These are phyloP conservation scores for Dryomyza anilis DNA, from an alignment of 2,888 invertebrate genomes.

Conservation along the genomic window DNA sequence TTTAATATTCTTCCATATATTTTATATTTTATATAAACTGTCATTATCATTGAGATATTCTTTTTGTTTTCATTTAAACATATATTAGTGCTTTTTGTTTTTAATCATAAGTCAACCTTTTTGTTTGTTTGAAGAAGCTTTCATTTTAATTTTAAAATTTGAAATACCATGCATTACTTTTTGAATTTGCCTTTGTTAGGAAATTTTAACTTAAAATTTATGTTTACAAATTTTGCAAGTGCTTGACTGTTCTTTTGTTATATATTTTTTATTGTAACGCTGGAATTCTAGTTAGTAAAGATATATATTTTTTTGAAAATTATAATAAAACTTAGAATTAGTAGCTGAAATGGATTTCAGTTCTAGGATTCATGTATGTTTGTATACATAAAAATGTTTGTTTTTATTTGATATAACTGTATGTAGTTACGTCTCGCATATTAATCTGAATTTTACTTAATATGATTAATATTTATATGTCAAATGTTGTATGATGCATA, in stretches of 20 bases:
- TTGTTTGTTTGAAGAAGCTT: slow-evolving; percentile 15
- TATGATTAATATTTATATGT: slow-evolving; percentile 25
- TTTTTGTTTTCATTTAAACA: slow-evolving; percentile 24
- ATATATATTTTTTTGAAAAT: slow-evolving; percentile 17
- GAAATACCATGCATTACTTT: too few species aligned
- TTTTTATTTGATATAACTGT: neutral
- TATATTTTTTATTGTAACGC: slow-evolving; percentile 15
- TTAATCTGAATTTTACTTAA: slow-evolving; percentile 31
- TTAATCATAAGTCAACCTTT: slow-evolving; percentile 1
- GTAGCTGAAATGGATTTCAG: slow-evolving; percentile 25
- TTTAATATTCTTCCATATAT: neutral
- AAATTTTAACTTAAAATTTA: too few species aligned
- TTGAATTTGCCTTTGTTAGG: too few species aligned
- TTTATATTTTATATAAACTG: neutral
- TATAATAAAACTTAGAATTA: slow-evolving; percentile 15
- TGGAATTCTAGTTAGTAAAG: slow-evolving; percentile 32
- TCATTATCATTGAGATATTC: slow-evolving; percentile 9
- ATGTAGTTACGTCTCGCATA: slow-evolving; percentile 16
- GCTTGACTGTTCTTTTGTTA: neutral
- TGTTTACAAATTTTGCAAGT: slow-evolving; percentile 16
- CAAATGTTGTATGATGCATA: too few species aligned
- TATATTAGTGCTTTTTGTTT: neutral
- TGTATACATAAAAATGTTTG: neutral
- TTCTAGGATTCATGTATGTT: slow-evolving; percentile 21
- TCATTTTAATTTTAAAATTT: too few species aligned